phyloP scores from a whole-genome alignment of 1,140 invertebrate genomes.

The Latrodectus geometricus region DNA sequence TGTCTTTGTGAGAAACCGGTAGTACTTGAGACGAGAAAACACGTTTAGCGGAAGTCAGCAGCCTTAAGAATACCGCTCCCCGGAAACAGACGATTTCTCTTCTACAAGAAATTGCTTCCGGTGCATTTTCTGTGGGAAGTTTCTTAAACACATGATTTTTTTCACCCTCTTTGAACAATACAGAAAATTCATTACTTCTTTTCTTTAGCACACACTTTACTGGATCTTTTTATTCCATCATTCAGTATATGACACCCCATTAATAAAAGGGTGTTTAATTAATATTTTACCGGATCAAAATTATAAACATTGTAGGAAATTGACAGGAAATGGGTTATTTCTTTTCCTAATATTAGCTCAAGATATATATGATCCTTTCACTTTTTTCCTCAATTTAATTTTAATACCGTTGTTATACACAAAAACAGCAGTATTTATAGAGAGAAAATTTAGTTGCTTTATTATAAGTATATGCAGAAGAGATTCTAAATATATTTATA shows the following conservation, averaged over 20 bases:
- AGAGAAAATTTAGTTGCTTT: no score
- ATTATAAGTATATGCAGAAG: no score
- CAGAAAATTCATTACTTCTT: constrained; percentile 55
- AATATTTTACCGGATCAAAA: constrained; percentile 45
- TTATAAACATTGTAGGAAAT: constrained; percentile 41
- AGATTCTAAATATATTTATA: no score
- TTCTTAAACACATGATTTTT: constrained; percentile 39
- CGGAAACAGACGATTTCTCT: constrained; percentile 57
- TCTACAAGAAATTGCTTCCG: constrained; percentile 53
- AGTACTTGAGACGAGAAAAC: constrained; percentile 41
- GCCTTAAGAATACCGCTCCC: constrained; percentile 38
- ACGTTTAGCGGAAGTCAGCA: constrained; percentile 30
- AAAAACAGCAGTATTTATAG: no score
- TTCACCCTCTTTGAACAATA: not conserved
- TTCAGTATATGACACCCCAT: constrained; percentile 42
- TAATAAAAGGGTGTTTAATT: constrained; percentile 49
- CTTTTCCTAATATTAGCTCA: no score
- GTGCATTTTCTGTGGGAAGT: constrained; percentile 6
- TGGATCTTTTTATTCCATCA: constrained; percentile 34
- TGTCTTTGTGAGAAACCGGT: constrained; percentile 22
- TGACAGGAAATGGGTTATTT: constrained; percentile 21
- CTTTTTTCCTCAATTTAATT: no score
- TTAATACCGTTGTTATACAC: no score
- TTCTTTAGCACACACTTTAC: constrained; percentile 26
- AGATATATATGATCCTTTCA: no score